These are phyloP conservation scores for Pasiphila rectangulata DNA, from an alignment of 2,888 invertebrate genomes.

Conservation along the genomic window DNA sequence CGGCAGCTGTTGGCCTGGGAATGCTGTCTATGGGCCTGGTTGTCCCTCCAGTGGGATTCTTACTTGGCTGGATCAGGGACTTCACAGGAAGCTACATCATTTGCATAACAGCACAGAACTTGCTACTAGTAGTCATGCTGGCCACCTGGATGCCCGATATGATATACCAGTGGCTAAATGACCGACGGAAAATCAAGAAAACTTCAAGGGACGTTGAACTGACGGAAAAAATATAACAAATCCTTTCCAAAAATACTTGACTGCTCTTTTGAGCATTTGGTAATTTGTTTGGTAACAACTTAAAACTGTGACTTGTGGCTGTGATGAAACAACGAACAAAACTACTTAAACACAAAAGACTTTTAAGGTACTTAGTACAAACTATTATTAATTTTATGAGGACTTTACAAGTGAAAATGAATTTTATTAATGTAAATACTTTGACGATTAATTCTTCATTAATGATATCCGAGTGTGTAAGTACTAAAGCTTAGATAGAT, in stretches of 20 bases:
- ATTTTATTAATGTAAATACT: background rate
- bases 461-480: too few relatives aligned
- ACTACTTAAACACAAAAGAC: slow-evolving; percentile 7
- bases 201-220: slow-evolving; percentile 47
- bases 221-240: slow-evolving; percentile 39
- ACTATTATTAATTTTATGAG: background rate
- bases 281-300: background rate
- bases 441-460: too few relatives aligned
- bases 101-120: slow-evolving; percentile 83
- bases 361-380: slow-evolving; percentile 15
- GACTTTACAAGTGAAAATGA: background rate
- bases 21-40: slow-evolving; percentile 87
- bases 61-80: slow-evolving; percentile 85
- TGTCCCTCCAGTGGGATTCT: slow-evolving; percentile 84
- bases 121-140: slow-evolving; percentile 76
- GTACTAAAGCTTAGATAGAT: background rate
- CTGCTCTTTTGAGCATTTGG: slow-evolving; percentile 8
- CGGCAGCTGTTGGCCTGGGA: slow-evolving; percentile 86
- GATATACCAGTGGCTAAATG: slow-evolving; percentile 45
- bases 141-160: slow-evolving; percentile 83
- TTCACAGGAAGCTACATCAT: slow-evolving; percentile 82
- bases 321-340: slow-evolving; percentile 30
- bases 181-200: slow-evolving; percentile 35
- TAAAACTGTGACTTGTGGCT: slow-evolving; percentile 20
- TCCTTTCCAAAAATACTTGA: slow-evolving; percentile 8